These are phyloP conservation scores for Mythimna vitellina DNA, from an alignment of 2,888 invertebrate species.

Conservation along the genomic window DNA sequence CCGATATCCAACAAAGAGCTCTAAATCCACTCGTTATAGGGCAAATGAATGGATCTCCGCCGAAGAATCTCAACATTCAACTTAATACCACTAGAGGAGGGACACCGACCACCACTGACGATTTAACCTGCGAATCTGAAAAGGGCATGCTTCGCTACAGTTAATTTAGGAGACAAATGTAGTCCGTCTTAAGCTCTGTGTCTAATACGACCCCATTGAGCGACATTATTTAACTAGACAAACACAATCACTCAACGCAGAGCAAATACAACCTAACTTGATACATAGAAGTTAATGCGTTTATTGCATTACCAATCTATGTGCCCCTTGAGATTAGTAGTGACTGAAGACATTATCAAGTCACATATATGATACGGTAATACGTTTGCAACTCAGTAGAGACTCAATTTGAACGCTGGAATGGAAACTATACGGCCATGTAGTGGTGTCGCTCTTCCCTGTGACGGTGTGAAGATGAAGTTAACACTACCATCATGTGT, in stretches of 20 bases:
- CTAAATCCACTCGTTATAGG: slow-evolving; percentile 69
- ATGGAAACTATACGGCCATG: slow-evolving; percentile 1
- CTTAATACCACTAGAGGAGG: slow-evolving; percentile 62
- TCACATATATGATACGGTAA: slow-evolving; percentile 13
- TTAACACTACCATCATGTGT: slow-evolving; percentile 68
- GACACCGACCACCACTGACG: slow-evolving; percentile 52
- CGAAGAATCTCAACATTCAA: slow-evolving; percentile 70
- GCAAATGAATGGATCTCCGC: slow-evolving; percentile 70
- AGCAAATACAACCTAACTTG: not conserved
- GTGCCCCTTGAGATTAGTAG: slow-evolving; percentile 20
- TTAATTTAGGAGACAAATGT: slow-evolving; percentile 40
- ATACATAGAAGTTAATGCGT: slow-evolving; percentile 10
- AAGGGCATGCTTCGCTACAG: slow-evolving; percentile 23
- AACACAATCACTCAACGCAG: slow-evolving; percentile 21
- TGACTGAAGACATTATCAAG: slow-evolving; percentile 23
- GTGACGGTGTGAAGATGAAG: slow-evolving; percentile 18
- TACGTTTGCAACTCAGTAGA: not conserved
- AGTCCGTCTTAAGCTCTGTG: slow-evolving; percentile 28
- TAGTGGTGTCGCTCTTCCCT: not conserved
- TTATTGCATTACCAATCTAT: slow-evolving; percentile 30
- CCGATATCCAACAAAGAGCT: slow-evolving; percentile 72
- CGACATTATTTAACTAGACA: slow-evolving; percentile 22
- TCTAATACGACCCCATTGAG: slow-evolving; percentile 24
- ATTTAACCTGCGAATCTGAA: slow-evolving; percentile 51
- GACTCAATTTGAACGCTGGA: slow-evolving; percentile 32